These are phyloP conservation scores for Chionoecetes opilio DNA, from an alignment of 1,140 invertebrate species.

Conservation along the genomic window DNA sequence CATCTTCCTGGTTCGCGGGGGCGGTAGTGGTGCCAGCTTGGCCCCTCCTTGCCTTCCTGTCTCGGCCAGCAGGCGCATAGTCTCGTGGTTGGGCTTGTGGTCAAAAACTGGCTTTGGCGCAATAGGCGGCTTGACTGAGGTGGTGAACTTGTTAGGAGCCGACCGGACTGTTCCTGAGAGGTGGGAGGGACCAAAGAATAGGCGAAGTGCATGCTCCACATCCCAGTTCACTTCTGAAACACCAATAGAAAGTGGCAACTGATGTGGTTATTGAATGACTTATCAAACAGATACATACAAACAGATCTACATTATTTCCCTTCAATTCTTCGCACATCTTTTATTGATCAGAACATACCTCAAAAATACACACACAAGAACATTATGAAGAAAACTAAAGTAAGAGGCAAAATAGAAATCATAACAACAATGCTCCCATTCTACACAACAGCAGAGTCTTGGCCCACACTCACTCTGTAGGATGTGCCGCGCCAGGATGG, in stretches of 20 bases:
- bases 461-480: constrained; percentile 82
- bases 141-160: constrained; percentile 57
- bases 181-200: constrained; percentile 69
- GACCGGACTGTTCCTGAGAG: constrained; percentile 71
- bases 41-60: constrained; percentile 40
- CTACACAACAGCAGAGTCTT: background rate
- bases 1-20: constrained; percentile 67
- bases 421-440: too few species aligned
- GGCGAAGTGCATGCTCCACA: constrained; percentile 63
- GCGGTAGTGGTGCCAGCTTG: constrained; percentile 73
- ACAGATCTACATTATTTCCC: too few species aligned
- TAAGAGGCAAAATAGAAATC: too few species aligned
- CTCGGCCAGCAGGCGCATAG: constrained; percentile 54
- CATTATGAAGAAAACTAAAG: too few species aligned
- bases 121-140: constrained; percentile 67
- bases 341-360: too few species aligned
- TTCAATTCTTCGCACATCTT: too few species aligned
- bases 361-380: too few species aligned
- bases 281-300: too few species aligned
- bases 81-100: constrained; percentile 63
- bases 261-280: too few species aligned
- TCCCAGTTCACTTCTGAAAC: constrained; percentile 76
- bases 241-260: background rate
- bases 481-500: constrained; percentile 82
- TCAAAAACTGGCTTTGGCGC: constrained; percentile 71